These are phyloP conservation scores for Pseudoatta argentina DNA, from an alignment of 1,140 invertebrate genomes.

Conservation along the genomic window DNA sequence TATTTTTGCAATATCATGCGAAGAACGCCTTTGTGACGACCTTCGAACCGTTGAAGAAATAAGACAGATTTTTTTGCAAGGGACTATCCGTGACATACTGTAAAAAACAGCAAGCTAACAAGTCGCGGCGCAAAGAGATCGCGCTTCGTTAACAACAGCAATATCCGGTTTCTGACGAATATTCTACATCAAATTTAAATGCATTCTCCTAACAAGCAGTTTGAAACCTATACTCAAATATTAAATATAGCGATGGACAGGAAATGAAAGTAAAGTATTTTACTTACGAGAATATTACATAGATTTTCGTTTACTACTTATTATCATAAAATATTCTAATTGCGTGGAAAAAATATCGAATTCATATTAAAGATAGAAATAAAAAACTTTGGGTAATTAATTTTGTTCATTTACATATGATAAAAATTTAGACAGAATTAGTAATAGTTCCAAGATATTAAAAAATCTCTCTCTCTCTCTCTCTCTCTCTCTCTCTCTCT, in stretches of 20 bases:
- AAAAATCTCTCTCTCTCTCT: background rate
- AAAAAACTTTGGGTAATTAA: background rate
- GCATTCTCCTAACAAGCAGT: conserved; percentile 70
- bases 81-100: background rate
- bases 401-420: background rate
- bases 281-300: background rate
- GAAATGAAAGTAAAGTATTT: background rate
- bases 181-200: conserved; percentile 65
- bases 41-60: too few species aligned
- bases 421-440: background rate
- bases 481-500: background rate
- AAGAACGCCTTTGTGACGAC: background rate
- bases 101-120: conserved; percentile 14
- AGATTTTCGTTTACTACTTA: background rate
- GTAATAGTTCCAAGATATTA: background rate
- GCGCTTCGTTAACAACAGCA: conserved; percentile 64
- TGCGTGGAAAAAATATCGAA: background rate
- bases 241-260: background rate
- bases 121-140: conserved; percentile 11
- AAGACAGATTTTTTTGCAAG: background rate
- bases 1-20: conserved; percentile 32
- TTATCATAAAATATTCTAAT: background rate
- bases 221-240: conserved; percentile 24
- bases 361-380: background rate
- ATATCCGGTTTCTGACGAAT: conserved; percentile 57